Evolutionary conservation across 2,113 vertebrate species (phyloP).

Genomic region (Bos indicus): DNA sequence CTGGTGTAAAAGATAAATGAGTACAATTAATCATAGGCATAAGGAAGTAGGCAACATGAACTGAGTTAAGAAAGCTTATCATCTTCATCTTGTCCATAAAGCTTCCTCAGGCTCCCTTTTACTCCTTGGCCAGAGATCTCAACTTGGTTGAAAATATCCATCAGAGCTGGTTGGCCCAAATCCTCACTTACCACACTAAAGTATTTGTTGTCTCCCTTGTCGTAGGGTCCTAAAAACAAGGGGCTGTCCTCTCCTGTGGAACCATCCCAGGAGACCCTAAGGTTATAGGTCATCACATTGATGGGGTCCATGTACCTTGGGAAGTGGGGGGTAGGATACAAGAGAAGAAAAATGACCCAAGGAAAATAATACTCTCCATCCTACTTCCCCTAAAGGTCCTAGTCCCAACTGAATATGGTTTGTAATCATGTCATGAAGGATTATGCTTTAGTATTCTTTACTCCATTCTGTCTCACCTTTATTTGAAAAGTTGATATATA

Average conservation of each 20-base stretch:
- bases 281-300: constrained; percentile 79
- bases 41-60: not conserved
- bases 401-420: not conserved
- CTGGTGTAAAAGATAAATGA: not conserved
- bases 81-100: not conserved
- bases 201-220: constrained; percentile 64
- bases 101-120: not conserved
- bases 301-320: constrained; percentile 81
- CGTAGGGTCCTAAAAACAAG: constrained; percentile 70
- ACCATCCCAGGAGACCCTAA: constrained; percentile 71
- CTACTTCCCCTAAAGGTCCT: not conserved
- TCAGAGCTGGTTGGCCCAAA: not conserved
- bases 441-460: not conserved
- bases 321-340: not conserved
- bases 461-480: not conserved
- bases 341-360: not conserved
- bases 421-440: not conserved
- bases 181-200: constrained; percentile 69
- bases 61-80: not conserved
- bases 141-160: not conserved
- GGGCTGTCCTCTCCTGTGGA: constrained; percentile 79
- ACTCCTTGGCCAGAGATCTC: not conserved
- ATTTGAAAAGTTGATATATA: not conserved
- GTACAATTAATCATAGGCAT: not conserved
- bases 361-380: not conserved